Evolutionary conservation across 2,113 vertebrate species (phyloP).

Genomic region (Crotalus helleri): DNA sequence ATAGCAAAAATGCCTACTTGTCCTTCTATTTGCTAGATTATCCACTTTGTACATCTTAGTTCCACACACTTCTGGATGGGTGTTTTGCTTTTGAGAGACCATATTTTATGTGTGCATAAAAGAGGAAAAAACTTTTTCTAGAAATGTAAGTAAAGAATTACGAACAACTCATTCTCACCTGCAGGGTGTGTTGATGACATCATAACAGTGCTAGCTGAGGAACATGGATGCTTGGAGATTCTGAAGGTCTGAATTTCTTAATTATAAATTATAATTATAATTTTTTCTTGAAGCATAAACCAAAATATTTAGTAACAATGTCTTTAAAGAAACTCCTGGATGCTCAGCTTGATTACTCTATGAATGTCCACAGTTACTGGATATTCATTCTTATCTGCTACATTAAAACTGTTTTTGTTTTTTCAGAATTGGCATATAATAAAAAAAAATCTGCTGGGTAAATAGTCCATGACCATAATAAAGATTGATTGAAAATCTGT

Average conservation of each 20-base stretch:
- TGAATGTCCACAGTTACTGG: neutral
- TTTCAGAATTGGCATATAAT: neutral
- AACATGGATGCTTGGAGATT: conserved; percentile 89
- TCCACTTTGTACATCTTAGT: neutral
- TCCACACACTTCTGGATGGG: neutral
- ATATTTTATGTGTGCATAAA: neutral
- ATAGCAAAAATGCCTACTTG: neutral
- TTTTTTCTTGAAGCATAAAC: neutral
- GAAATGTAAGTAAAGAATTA: neutral
- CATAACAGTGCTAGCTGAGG: conserved; percentile 89
- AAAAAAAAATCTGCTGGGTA: neutral
- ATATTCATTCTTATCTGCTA: neutral
- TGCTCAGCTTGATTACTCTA: neutral
- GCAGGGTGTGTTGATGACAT: conserved; percentile 92
- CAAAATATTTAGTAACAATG: neutral
- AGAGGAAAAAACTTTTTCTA: neutral
- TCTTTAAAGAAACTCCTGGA: neutral
- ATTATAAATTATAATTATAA: neutral
- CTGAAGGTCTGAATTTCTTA: conserved; percentile 78
- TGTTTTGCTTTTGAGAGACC: neutral
- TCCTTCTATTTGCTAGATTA: neutral
- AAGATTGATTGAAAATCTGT: neutral
- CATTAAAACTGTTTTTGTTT: neutral
- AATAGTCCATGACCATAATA: fast-evolving
- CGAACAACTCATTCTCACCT: conserved; percentile 35